These are phyloP conservation scores for Latheticus oryzae DNA, from an alignment of 2,888 invertebrate species.

Conservation along the genomic window DNA sequence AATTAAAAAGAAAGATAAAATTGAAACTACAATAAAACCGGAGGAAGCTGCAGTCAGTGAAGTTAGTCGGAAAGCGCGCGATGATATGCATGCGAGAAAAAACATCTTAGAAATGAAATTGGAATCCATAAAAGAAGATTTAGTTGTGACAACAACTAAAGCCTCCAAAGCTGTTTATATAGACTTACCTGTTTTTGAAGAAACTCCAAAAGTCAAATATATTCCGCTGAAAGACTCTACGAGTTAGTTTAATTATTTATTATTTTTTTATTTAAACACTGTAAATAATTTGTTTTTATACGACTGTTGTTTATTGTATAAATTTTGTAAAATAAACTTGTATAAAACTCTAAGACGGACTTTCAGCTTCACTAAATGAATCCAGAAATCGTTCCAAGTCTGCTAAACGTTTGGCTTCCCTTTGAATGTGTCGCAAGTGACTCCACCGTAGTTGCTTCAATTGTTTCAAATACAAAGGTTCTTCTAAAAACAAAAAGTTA, in stretches of 20 bases:
- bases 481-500: conserved; percentile 49
- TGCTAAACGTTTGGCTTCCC: conserved; percentile 64
- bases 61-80: conserved; percentile 45
- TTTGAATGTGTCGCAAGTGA: conserved; percentile 65
- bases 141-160: conserved; percentile 44
- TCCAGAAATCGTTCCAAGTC: conserved; percentile 65
- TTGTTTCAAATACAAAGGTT: conserved; percentile 62
- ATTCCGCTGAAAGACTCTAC: conserved; percentile 56
- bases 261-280: conserved; percentile 36
- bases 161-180: conserved; percentile 59
- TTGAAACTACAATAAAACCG: conserved; percentile 23
- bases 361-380: conserved; percentile 48
- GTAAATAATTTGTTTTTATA: conserved; percentile 41
- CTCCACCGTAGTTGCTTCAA: conserved; percentile 65
- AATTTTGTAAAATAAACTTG: conserved; percentile 42
- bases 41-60: conserved; percentile 22
- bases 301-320: conserved; percentile 43
- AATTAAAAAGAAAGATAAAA: conserved; percentile 54
- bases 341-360: conserved; percentile 15
- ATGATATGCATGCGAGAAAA: conserved; percentile 48
- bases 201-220: conserved; percentile 57
- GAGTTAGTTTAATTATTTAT: conserved; percentile 32
- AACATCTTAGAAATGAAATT: conserved; percentile 42
- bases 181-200: conserved; percentile 62
- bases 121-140: conserved; percentile 41